Evolutionary conservation across 2,888 invertebrate species (phyloP).

Genomic region (Tortrix viridana): DNA sequence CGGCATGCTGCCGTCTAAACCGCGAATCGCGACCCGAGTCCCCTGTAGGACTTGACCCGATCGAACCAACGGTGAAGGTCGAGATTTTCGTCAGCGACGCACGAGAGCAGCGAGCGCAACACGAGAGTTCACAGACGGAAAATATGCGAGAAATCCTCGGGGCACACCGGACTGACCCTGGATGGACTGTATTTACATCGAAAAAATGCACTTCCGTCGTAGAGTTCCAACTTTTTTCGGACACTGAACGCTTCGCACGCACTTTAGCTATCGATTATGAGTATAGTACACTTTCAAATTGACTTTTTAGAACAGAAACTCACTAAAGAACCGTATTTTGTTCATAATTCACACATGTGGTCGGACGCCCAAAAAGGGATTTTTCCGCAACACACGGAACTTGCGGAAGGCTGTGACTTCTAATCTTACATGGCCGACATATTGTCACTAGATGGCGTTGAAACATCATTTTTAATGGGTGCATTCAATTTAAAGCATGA

Average conservation of each 20-base stretch:
- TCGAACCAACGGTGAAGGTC: conserved; percentile 66
- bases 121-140: conserved; percentile 56
- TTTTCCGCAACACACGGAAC: conserved; percentile 85
- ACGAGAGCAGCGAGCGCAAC: conserved; percentile 56
- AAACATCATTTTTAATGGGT: conserved; percentile 50
- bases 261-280: conserved; percentile 65
- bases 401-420: conserved; percentile 82
- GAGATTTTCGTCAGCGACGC: conserved; percentile 57
- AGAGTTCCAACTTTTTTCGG: conserved; percentile 68
- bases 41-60: conserved; percentile 61
- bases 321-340: conserved; percentile 80
- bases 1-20: conserved; percentile 78
- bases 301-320: conserved; percentile 65
- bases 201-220: conserved; percentile 81
- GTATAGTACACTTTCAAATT: conserved; percentile 65
- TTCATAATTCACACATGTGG: conserved; percentile 86
- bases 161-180: conserved; percentile 81
- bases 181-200: conserved; percentile 81
- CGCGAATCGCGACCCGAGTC: conserved; percentile 66
- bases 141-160: conserved; percentile 70
- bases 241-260: conserved; percentile 67
- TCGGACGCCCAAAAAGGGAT: conserved; percentile 88
- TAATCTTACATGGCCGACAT: conserved; percentile 76
- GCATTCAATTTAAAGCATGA: conserved; percentile 56
- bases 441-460: conserved; percentile 74